phyloP scores from a whole-genome alignment of 2,888 invertebrate species.

The Dynastes grantii region DNA sequence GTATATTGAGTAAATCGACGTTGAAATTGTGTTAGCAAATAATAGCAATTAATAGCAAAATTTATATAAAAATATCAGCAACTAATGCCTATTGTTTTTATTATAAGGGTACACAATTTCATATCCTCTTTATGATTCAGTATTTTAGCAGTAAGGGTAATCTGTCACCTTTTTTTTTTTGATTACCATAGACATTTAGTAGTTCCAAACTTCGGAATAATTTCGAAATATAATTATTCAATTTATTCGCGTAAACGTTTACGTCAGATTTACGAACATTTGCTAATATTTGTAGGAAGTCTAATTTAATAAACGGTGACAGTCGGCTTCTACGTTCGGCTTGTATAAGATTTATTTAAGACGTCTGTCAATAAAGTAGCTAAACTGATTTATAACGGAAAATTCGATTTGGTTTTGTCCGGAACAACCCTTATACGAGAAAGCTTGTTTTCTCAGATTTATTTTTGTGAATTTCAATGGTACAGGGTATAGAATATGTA shows the following conservation, averaged over 20 bases:
- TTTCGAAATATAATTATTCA: neutral
- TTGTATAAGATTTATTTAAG: constrained; percentile 14
- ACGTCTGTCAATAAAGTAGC: constrained; percentile 7
- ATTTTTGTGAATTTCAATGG: constrained; percentile 10
- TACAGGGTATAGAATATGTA: neutral
- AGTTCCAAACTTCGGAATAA: neutral
- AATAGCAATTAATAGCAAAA: too few species aligned
- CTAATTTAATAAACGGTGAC: constrained; percentile 13
- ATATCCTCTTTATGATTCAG: neutral
- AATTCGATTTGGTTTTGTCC: constrained; percentile 26
- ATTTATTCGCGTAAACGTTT: neutral
- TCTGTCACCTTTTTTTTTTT: too few species aligned
- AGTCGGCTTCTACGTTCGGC: neutral
- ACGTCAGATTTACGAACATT: neutral
- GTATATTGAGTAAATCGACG: too few species aligned
- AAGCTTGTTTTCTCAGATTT: constrained; percentile 13
- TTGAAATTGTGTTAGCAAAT: too few species aligned
- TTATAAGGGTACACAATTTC: too few species aligned
- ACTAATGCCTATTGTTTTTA: too few species aligned
- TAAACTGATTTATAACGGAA: constrained; percentile 29
- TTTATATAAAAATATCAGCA: too few species aligned
- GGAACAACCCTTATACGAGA: constrained; percentile 15
- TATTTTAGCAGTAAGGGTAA: neutral
- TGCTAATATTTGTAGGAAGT: constrained; percentile 22
- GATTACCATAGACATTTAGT: too few species aligned